Conservation (phyloP, 2,888 invertebrate species). For the Noctuana brunneofusca region DNA sequence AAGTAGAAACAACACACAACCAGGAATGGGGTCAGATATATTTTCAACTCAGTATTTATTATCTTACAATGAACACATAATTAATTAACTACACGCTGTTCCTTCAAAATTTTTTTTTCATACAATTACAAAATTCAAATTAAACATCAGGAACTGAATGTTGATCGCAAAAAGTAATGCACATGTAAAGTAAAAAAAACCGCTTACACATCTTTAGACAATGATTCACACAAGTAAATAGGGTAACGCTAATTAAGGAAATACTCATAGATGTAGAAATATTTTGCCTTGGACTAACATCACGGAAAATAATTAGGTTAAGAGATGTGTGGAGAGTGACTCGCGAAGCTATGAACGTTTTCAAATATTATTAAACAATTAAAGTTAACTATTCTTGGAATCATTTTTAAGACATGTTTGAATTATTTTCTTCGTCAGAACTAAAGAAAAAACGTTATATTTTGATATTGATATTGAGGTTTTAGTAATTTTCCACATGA, state of each 20-base stretch:
- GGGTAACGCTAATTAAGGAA: conserved; percentile 32
- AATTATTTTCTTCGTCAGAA: too few species aligned
- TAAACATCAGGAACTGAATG: background rate
- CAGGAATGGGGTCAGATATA: background rate
- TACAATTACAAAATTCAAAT: background rate
- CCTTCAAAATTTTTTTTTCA: background rate
- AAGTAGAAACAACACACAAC: too few species aligned
- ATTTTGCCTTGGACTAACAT: conserved; percentile 15
- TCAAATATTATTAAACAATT: too few species aligned
- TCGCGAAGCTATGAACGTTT: background rate
- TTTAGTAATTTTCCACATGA: too few species aligned
- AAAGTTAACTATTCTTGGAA: background rate
- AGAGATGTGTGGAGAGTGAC: conserved; percentile 1
- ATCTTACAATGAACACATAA: background rate
- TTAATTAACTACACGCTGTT: background rate
- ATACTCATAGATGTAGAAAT: conserved; percentile 23
- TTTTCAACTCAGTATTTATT: background rate
- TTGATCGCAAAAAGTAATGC: conserved; percentile 17
- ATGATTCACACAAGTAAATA: conserved; percentile 27
- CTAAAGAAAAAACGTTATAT: too few species aligned
- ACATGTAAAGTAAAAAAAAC: conserved; percentile 22
- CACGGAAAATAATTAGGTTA: conserved; percentile 25
- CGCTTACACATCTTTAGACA: background rate
- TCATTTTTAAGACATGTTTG: background rate
- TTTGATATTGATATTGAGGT: too few species aligned